A percentile compares a stretch with the other conserved stretches of the same genome.
Conservation (phyloP, 2,113 vertebrate species). For the Megatriorchis doriae region DNA sequence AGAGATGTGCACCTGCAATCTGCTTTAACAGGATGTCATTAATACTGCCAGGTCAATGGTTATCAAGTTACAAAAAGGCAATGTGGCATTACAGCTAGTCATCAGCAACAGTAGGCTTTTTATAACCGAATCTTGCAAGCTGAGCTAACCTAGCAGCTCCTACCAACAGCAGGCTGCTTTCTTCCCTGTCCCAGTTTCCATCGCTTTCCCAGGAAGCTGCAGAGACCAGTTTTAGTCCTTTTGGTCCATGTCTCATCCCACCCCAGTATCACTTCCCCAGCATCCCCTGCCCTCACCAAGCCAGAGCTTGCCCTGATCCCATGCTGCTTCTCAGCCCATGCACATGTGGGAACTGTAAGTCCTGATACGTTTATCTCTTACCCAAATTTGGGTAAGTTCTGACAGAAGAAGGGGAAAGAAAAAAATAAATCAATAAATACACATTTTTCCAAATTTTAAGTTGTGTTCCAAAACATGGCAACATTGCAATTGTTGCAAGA, state of each 20-base stretch:
- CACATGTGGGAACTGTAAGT: fast-evolving
- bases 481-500: background rate
- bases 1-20: background rate
- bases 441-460: background rate
- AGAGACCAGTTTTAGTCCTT: background rate
- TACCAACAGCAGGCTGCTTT: background rate
- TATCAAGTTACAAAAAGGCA: too few relatives aligned
- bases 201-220: background rate
- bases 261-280: background rate
- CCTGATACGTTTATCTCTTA: background rate
- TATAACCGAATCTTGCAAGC: background rate
- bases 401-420: background rate
- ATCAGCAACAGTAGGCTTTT: background rate
- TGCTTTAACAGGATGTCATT: background rate
- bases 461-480: background rate
- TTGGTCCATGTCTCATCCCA: background rate
- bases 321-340: background rate
- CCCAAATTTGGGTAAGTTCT: background rate
- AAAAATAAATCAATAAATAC: background rate
- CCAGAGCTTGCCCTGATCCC: background rate
- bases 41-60: background rate
- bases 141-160: background rate
- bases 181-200: background rate
- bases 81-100: background rate
- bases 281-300: background rate